Percentiles rank a stretch among this genome's conserved stretches.
These are phyloP conservation scores for Folsomia candida DNA, from an alignment of 2,888 invertebrate species.

Conservation along the genomic window DNA sequence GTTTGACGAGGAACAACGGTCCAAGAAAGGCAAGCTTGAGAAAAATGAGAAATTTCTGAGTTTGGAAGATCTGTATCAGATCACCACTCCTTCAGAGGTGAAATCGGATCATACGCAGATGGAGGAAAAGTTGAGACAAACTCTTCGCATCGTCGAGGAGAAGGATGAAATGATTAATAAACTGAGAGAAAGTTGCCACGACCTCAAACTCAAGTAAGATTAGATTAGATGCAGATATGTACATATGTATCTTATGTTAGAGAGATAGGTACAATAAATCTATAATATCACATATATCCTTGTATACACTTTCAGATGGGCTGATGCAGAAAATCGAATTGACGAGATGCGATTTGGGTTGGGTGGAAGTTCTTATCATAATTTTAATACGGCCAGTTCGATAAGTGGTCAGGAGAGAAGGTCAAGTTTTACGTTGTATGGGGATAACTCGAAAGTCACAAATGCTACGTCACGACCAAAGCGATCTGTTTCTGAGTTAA, in stretches of 20 bases:
- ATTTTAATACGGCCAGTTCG: background rate
- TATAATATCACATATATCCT: too few species aligned
- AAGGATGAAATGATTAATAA: conserved; percentile 46
- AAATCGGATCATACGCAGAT: conserved; percentile 2
- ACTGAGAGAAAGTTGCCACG: conserved; percentile 41
- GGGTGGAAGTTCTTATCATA: background rate
- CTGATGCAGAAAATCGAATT: conserved; percentile 46
- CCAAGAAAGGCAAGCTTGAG: conserved; percentile 29
- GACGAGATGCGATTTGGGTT: conserved; percentile 42
- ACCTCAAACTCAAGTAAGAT: conserved; percentile 44
- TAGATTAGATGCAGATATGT: too few species aligned
- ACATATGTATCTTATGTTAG: too few species aligned
- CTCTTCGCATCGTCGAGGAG: conserved; percentile 42
- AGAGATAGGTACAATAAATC: too few species aligned
- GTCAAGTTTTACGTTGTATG: background rate
- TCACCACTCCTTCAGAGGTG: background rate
- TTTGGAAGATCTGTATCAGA: conserved; percentile 44
- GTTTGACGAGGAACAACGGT: conserved; percentile 32
- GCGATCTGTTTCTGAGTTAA: background rate
- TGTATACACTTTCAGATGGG: too few species aligned
- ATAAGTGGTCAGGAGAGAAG: background rate
- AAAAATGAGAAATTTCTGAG: conserved; percentile 26
- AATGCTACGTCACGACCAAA: background rate
- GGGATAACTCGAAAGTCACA: background rate
- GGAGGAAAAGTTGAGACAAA: conserved; percentile 33